A percentile compares a stretch with the other conserved stretches of the same genome.
These are phyloP conservation scores for Augiades crinisus DNA, from an alignment of 2,888 invertebrate genomes.

Conservation along the genomic window DNA sequence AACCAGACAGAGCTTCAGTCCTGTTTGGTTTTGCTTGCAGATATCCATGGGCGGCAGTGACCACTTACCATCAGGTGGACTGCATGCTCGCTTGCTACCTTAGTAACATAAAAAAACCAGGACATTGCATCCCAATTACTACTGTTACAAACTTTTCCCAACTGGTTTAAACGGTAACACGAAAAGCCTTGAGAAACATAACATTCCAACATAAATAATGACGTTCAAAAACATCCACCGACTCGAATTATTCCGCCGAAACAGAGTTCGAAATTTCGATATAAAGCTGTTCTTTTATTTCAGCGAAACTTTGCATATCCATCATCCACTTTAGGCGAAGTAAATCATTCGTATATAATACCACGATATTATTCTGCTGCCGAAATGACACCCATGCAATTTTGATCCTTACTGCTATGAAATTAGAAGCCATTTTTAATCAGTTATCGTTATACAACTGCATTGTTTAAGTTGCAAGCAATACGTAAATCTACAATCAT, in stretches of 20 bases:
- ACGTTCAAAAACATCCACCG: constrained; percentile 1
- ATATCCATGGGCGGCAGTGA: too few species aligned
- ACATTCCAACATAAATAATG: constrained; percentile 1
- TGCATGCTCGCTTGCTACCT: too few species aligned
- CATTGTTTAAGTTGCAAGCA: not conserved
- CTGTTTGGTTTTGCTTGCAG: too few species aligned
- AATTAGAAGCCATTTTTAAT: not conserved
- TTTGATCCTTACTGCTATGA: not conserved
- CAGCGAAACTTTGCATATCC: constrained; percentile 6
- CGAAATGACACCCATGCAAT: not conserved
- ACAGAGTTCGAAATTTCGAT: constrained; percentile 3
- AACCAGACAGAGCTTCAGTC: too few species aligned
- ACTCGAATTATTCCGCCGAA: not conserved
- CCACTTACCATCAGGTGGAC: too few species aligned
- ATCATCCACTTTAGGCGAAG: not conserved
- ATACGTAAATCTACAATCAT: not conserved
- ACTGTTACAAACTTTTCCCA: too few species aligned
- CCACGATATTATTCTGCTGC: not conserved
- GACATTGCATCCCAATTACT: too few species aligned
- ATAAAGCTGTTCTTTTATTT: constrained; percentile 5
- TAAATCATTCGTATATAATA: constrained; percentile 3
- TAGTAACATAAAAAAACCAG: too few species aligned
- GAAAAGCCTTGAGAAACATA: too few species aligned
- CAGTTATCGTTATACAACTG: not conserved
- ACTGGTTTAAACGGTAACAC: too few species aligned